Percentiles rank a stretch among this genome's conserved stretches.
Conservation (phyloP, 2,888 invertebrate genomes). For the Melinaea marsaeus region DNA sequence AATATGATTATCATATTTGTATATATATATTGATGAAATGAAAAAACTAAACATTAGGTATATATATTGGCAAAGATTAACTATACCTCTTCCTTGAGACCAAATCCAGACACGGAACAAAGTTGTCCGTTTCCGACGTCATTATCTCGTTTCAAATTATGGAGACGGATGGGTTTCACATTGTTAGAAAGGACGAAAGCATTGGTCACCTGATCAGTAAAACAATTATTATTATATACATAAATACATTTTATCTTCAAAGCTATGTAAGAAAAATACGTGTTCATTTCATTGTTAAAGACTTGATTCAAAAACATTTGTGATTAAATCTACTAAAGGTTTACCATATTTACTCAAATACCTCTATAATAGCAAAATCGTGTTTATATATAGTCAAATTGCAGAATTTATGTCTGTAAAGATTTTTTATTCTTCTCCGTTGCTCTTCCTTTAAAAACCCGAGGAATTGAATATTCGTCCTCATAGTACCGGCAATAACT, state of each 20-base stretch:
- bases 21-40: too few species aligned
- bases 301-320: too few species aligned
- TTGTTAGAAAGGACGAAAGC: conserved; percentile 21
- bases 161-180: conserved; percentile 37
- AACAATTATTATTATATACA: background rate
- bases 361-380: conserved; percentile 34
- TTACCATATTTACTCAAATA: conserved; percentile 9
- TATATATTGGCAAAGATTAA: too few species aligned
- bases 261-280: too few species aligned
- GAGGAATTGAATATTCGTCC: conserved; percentile 17
- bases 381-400: conserved; percentile 25
- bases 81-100: conserved; percentile 32
- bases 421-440: conserved; percentile 30
- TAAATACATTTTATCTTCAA: background rate
- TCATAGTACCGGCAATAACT: conserved; percentile 32
- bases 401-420: conserved; percentile 32
- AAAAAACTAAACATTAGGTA: too few species aligned
- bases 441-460: conserved; percentile 26
- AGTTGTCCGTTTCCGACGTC: conserved; percentile 22
- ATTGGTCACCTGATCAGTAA: conserved; percentile 15
- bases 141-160: conserved; percentile 26
- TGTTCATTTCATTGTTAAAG: too few species aligned
- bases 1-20: too few species aligned
- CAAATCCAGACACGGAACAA: conserved; percentile 39
- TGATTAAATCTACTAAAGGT: too few species aligned